Evolutionary conservation across 2,797 vertebrate species (phyloP).

Genomic region (Antennarius maculatus): DNA sequence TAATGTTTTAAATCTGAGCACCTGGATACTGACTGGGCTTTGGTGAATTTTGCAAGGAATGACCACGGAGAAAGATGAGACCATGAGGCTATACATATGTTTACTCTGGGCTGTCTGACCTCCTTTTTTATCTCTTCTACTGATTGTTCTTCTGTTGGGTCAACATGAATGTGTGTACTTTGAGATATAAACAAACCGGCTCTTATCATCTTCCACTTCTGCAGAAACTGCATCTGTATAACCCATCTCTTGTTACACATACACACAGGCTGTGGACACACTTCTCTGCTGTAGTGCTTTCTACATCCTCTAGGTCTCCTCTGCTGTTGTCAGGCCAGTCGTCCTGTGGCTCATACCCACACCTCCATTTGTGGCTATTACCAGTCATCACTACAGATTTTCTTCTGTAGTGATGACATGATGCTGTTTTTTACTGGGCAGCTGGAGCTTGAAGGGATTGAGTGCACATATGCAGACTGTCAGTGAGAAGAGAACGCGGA

Average conservation of each 20-base stretch:
- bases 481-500: conserved; percentile 11
- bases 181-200: conserved; percentile 67
- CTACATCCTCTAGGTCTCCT: not conserved
- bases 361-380: conserved; percentile 1
- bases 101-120: conserved; percentile 63
- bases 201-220: conserved; percentile 46
- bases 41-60: conserved; percentile 9
- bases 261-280: not conserved
- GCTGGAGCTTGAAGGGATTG: not conserved
- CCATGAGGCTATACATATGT: conserved; percentile 40
- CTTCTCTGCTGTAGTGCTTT: conserved; percentile 13
- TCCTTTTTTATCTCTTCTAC: conserved; percentile 58
- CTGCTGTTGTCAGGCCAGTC: not conserved
- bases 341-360: not conserved
- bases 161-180: conserved; percentile 57
- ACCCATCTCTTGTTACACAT: conserved; percentile 3
- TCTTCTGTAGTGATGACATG: conserved; percentile 8
- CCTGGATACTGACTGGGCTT: conserved; percentile 50
- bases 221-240: conserved; percentile 17
- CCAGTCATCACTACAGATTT: conserved; percentile 23
- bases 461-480: not conserved
- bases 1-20: conserved; percentile 46
- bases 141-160: conserved; percentile 61
- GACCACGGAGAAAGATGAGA: conserved; percentile 48
- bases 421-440: not conserved